phyloP scores from a whole-genome alignment of 2,888 invertebrate genomes.

The Nemotelus pantherinus region DNA sequence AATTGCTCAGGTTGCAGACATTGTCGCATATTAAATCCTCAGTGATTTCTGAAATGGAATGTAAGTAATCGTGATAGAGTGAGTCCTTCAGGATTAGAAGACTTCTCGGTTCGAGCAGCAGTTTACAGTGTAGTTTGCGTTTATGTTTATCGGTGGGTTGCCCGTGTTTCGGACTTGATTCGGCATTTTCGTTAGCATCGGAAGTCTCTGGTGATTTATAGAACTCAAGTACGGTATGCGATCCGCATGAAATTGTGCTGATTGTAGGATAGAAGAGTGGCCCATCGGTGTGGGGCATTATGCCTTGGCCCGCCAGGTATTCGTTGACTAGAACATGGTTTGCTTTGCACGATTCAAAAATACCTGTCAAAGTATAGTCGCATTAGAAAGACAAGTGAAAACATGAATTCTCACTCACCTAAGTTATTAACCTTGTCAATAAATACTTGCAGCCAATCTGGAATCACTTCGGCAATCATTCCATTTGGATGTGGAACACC shows the following conservation, averaged over 20 bases:
- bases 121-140: constrained; percentile 70
- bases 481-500: constrained; percentile 93
- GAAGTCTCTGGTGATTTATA: constrained; percentile 67
- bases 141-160: not conserved
- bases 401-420: constrained; percentile 61
- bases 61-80: constrained; percentile 85
- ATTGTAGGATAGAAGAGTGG: constrained; percentile 92
- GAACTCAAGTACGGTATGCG: constrained; percentile 91
- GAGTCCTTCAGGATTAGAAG: constrained; percentile 84
- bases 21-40: constrained; percentile 72
- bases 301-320: constrained; percentile 92
- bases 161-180: not conserved
- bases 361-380: constrained; percentile 52
- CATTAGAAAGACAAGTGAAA: not conserved
- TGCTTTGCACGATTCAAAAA: constrained; percentile 75
- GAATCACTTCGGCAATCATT: constrained; percentile 91
- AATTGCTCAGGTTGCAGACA: constrained; percentile 73
- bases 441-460: constrained; percentile 81
- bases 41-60: constrained; percentile 81
- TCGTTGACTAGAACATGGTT: constrained; percentile 97
- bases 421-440: constrained; percentile 76
- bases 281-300: constrained; percentile 97
- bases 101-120: constrained; percentile 89
- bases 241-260: constrained; percentile 91
- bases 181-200: constrained; percentile 50